Percentiles rank a stretch among this genome's conserved stretches.
phyloP scores from a whole-genome alignment of 64 coral and sea anemone genomes.

The Cladopsammia gracilis region DNA sequence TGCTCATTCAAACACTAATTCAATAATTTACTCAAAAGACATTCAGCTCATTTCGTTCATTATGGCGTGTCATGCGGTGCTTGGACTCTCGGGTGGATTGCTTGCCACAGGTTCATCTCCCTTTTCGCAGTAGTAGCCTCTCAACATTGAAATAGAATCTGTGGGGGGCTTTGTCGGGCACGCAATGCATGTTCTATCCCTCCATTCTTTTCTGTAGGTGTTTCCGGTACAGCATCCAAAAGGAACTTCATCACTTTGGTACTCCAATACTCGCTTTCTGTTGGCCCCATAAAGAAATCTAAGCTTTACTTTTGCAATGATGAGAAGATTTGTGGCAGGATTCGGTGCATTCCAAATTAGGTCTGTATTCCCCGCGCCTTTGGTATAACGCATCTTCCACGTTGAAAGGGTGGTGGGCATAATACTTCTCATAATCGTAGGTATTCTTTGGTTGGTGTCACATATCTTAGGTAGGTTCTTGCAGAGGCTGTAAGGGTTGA shows the following conservation, averaged over 20 bases:
- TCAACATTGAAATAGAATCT: neutral
- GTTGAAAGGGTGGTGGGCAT: constrained; percentile 67
- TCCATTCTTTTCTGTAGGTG: constrained; percentile 7
- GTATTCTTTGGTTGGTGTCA: constrained; percentile 1
- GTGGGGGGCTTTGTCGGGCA: constrained; percentile 39
- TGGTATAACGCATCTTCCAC: constrained; percentile 18
- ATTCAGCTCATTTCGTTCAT: too few relatives aligned
- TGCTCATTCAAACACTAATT: too few relatives aligned
- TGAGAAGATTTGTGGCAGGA: constrained; percentile 31
- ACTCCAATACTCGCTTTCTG: neutral
- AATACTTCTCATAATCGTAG: neutral
- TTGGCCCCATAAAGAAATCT: neutral
- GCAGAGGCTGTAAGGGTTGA: constrained; percentile 59
- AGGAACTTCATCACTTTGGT: neutral
- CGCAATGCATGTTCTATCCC: neutral
- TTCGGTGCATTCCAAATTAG: constrained; percentile 54
- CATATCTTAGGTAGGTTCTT: constrained; percentile 46
- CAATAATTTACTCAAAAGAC: too few relatives aligned
- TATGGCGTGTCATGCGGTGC: neutral
- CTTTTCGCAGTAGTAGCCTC: constrained; percentile 34
- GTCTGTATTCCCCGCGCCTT: neutral
- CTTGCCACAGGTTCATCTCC: constrained; percentile 14
- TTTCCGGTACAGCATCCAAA: constrained; percentile 51
- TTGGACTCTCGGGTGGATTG: neutral
- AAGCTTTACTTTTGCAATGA: constrained; percentile 39